Conservation (phyloP, 2,888 invertebrate genomes). For the Ceratothoa steindachneri region DNA sequence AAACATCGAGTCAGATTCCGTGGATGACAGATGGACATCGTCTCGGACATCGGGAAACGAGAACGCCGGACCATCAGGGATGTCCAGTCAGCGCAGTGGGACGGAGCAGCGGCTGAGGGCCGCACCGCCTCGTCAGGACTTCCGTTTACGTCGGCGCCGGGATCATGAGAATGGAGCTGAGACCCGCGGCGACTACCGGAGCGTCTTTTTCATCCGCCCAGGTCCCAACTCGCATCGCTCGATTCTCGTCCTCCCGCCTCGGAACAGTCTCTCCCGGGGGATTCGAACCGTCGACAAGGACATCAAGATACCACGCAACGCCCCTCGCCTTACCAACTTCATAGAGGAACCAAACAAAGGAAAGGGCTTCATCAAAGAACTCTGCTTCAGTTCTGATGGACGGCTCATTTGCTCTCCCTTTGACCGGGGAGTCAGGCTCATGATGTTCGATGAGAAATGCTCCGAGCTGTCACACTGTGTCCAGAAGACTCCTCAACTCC, state of each 20-base stretch:
- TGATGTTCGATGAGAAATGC: slow-evolving; percentile 73
- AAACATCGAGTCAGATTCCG: slow-evolving; percentile 59
- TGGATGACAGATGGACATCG: slow-evolving; percentile 27
- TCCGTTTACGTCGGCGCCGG: not conserved
- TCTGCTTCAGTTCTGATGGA: slow-evolving; percentile 85
- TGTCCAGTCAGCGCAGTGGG: slow-evolving; percentile 7
- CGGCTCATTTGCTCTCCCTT: slow-evolving; percentile 85
- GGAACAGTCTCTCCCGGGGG: slow-evolving; percentile 53
- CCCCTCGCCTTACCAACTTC: slow-evolving; percentile 74
- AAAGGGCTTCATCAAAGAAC: slow-evolving; percentile 86
- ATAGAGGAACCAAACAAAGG: slow-evolving; percentile 82
- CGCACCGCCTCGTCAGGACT: not conserved
- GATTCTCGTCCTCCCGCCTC: slow-evolving; percentile 31
- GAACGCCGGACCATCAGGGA: slow-evolving; percentile 18
- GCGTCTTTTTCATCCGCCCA: slow-evolving; percentile 31
- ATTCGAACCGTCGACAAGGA: slow-evolving; percentile 29
- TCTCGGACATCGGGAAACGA: too few species aligned
- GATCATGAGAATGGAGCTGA: not conserved
- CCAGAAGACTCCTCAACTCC: slow-evolving; percentile 53
- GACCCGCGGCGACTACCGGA: slow-evolving; percentile 28
- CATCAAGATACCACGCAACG: slow-evolving; percentile 64
- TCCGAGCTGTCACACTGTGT: slow-evolving; percentile 63
- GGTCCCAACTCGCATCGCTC: slow-evolving; percentile 30
- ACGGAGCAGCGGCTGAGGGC: slow-evolving; percentile 1
- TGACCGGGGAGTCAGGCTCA: slow-evolving; percentile 76